Base-by-base conservation (phyloP, 2,113 vertebrate species). In the Salvelinus namaycush region DNA sequence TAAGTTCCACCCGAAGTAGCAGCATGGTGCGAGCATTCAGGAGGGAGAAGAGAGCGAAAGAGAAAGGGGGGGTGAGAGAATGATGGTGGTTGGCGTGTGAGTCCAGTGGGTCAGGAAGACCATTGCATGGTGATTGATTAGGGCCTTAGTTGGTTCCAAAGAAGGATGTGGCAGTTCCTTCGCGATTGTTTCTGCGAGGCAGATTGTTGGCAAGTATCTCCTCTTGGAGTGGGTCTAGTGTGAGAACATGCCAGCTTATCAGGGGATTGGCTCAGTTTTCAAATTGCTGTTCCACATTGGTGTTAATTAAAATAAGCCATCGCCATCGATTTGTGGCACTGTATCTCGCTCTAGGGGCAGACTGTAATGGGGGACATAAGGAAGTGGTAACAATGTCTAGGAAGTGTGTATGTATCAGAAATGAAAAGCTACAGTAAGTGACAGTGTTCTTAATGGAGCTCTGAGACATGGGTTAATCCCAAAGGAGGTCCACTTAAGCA, bases 351-450 rank as follows among this genome's bases (percentile, higher is more conserved):
- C 4, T 16, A 62, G 66, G 34, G 65, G 72, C 75, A 86, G 81
- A 54, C 51, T 51, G 18, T 78, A 87, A 70, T 69, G 73, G 72
- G 76, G 70, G 72, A 78, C 72, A 85, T 75, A 31, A 85, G 90
- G 87, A 90, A 91, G 81, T 84, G 75, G 26, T 78, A 90, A 92
- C 88, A 91, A 91, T 91, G 87, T 86, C n/a, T 72, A 91, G 90
- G 91, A 90, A 92, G 85, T 90, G 81, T 81, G 84, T 83, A 86
- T 72, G 77, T 73, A 22, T 88, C 60, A 81, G 84, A 87, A 89
- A 84, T 78, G 16, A 48, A 57, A 75, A 48, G 22, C 31, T 26
- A 26, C 31, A 34, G 5, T 18, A 84, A 29, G 70, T 65, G 62
- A 77, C 74, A 80, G 65, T 70, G 18, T 51, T 70, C 79, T 24